Percentiles rank a stretch among this genome's conserved stretches.
phyloP scores from a whole-genome alignment of 2,113 vertebrate genomes.

The Sylvia atricapilla region DNA sequence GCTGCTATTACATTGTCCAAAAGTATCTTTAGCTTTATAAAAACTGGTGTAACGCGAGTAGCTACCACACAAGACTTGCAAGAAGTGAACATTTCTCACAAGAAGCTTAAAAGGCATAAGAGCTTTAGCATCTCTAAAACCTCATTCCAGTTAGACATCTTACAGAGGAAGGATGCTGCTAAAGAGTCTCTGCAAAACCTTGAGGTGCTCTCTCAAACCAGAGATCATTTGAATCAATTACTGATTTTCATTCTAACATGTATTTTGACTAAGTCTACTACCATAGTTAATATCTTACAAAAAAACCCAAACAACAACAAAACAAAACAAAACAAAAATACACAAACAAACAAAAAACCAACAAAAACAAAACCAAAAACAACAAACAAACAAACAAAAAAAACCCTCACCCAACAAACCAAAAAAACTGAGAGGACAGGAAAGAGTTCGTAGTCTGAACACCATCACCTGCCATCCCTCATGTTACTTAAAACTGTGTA shows the following conservation, averaged over 20 bases:
- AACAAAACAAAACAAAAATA: neutral
- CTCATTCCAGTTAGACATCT: neutral
- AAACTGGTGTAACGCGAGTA: neutral
- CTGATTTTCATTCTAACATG: neutral
- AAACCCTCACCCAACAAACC: too few species aligned
- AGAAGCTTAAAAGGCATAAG: neutral
- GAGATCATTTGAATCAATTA: neutral
- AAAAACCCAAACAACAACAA: too few species aligned
- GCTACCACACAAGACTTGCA: neutral
- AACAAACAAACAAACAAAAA: too few species aligned
- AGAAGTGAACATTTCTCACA: constrained; percentile 8
- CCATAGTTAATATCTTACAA: rapidly evolving
- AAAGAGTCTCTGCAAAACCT: neutral
- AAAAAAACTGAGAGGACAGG: neutral
- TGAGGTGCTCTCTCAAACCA: neutral
- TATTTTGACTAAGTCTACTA: neutral
- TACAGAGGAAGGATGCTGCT: neutral
- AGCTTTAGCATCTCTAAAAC: constrained; percentile 8
- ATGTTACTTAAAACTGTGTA: neutral
- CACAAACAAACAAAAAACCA: too few species aligned
- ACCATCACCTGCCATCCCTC: neutral
- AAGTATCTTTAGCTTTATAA: neutral
- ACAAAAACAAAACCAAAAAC: too few species aligned
- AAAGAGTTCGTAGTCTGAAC: neutral
- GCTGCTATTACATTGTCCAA: neutral